Percentiles rank a stretch among this genome's conserved stretches.
phyloP scores from a whole-genome alignment of 2,888 invertebrate species.

The Drosophila neotestacea region DNA sequence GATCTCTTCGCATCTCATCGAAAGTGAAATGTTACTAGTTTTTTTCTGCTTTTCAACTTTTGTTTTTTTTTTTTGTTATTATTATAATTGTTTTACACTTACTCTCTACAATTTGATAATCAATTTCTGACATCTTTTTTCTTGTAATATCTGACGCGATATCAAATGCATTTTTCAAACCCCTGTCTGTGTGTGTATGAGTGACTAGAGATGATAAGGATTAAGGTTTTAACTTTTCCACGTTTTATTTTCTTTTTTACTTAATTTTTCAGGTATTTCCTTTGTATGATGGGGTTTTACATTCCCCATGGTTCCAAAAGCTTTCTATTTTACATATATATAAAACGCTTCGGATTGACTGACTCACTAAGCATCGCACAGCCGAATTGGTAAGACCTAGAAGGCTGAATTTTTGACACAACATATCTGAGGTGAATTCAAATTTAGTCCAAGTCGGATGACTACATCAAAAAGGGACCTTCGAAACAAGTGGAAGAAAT shows the following conservation, averaged over 20 bases:
- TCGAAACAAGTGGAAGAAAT: too few relatives aligned
- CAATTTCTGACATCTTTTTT: constrained; percentile 70
- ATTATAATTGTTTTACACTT: constrained; percentile 46
- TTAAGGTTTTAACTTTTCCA: constrained; percentile 29
- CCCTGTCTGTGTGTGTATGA: constrained; percentile 29
- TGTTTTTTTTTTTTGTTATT: constrained; percentile 36
- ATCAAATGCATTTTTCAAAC: constrained; percentile 42
- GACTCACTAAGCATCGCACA: too few relatives aligned
- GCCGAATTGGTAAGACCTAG: too few relatives aligned
- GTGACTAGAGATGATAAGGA: constrained; percentile 56
- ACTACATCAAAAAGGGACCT: too few relatives aligned
- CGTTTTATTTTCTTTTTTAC: constrained; percentile 4
- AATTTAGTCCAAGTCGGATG: too few relatives aligned
- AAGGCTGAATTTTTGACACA: too few relatives aligned
- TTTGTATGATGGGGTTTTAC: neutral
- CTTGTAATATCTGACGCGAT: constrained; percentile 58
- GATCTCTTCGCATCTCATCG: constrained; percentile 37
- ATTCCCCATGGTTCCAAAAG: constrained; percentile 14
- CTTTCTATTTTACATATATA: constrained; percentile 43
- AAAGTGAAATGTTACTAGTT: constrained; percentile 65
- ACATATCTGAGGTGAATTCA: too few relatives aligned
- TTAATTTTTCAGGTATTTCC: constrained; percentile 53
- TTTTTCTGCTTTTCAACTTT: constrained; percentile 37
- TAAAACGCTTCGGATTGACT: too few relatives aligned
- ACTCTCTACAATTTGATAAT: constrained; percentile 58